Evolutionary conservation across 1,140 invertebrate species (phyloP), one percentile per base, ranked within the genome.

Genomic region (Mactra quadrangularis): DNA sequence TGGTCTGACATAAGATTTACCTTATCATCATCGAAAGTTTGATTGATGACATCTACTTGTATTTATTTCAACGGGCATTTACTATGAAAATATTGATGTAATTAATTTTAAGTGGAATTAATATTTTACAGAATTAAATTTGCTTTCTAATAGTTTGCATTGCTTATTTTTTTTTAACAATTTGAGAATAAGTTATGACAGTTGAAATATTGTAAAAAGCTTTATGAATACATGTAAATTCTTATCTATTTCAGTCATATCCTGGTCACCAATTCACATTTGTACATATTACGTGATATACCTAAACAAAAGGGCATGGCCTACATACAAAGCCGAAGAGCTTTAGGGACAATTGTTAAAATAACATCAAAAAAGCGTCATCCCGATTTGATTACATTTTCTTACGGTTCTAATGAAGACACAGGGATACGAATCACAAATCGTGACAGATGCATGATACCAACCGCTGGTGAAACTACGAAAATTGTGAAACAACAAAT

Each of bases 361-460:
- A 99, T 99, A 79, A 99, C 98, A 0, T 98, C 97, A 13, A 97
- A 98, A 91, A 98, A 98, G 91, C 95, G 96, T 74, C 96, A 97
- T 92, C 97, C 98, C 0, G 97, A 99, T 92, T 93, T 99, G 78
- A 99, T 99, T 81, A 99, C 98, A 3, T 98, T 99, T 91, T 98
- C 98, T 92, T 98, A 98, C 90, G 97, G 97, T 19, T 95, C 95
- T 35, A 95, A 95, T 60, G 96, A 96, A 35, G 96, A 96, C 79
- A 95, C 89, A 33, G 91, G 95, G 29, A 92, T 92, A 31, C 83
- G 88, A 33, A 85, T 92, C 9, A 95, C 95, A 0, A 97, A 98
- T 92, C 96, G 98, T 95, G 97, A 98, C 93, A 95, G 94, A 84
- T 98, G 98, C 94, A 94, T 98, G 68, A 98, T 99, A 90, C 97